Evolutionary conservation across 2,888 invertebrate genomes (phyloP).

Genomic region (Saturnia japonica): DNA sequence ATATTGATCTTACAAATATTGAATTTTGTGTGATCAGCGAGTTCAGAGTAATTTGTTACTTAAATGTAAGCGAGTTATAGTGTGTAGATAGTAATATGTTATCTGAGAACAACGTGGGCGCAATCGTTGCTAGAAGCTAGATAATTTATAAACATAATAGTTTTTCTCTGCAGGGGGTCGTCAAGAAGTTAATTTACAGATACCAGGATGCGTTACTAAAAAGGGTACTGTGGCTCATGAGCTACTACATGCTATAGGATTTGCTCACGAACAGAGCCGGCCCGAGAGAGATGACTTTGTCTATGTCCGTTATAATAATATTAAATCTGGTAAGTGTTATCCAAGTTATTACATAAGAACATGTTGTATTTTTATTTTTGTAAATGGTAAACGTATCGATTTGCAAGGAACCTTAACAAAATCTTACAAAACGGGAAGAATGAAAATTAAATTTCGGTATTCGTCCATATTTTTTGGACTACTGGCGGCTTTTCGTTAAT

Average conservation of each 20-base stretch:
- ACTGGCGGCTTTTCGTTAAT: too few species aligned
- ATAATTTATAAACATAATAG: background rate
- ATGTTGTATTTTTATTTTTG: background rate
- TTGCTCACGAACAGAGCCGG: constrained; percentile 91
- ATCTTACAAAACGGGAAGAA: too few species aligned
- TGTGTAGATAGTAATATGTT: constrained; percentile 15
- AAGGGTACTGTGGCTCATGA: constrained; percentile 91
- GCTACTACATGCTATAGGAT: constrained; percentile 89
- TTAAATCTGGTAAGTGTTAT: constrained; percentile 78
- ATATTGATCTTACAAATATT: background rate
- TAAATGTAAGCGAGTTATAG: background rate
- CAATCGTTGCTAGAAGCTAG: background rate
- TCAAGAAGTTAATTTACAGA: constrained; percentile 88
- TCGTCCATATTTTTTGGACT: too few species aligned
- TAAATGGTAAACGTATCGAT: too few species aligned
- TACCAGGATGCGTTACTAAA: constrained; percentile 86
- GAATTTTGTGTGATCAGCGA: background rate
- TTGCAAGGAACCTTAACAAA: too few species aligned
- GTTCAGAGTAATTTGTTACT: background rate
- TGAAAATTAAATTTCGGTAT: too few species aligned
- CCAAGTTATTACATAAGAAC: background rate
- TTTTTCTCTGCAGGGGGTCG: constrained; percentile 58
- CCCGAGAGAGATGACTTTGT: constrained; percentile 88
- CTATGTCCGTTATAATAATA: constrained; percentile 85
- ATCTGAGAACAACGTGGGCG: constrained; percentile 27